Base-by-base conservation (phyloP, 2,797 vertebrate species). In the Atherinosoma microstoma region DNA sequence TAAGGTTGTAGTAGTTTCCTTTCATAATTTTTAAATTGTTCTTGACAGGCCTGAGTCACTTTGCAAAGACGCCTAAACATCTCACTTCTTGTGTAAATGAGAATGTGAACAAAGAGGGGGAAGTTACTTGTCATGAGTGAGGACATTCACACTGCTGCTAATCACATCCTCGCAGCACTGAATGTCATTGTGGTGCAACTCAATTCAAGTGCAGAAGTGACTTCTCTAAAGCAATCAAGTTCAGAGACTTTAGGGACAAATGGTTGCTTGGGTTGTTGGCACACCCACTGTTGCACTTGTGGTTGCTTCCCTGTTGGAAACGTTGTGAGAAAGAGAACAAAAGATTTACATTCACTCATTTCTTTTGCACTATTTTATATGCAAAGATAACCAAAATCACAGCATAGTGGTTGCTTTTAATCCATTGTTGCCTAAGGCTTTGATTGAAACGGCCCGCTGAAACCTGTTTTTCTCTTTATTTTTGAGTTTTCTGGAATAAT, bases 101-200 rank as follows among this genome's bases (percentile, higher is more conserved):
- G 29, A 40, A 57, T 20, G 9, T 64, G 58, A 57, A 32, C 18
- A 57, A 57, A 12, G 57, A 61, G 36, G 16, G 29, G 57, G 79
- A 73, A 51, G 24, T 68, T 79, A 29, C 65, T 29, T 57, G 57
- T 59, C 42, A 58, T 54, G 64, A 56, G 22, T 32, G 53, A 71
- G 58, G 22, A 12, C 45, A 7, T 32, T 63, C 38, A 63, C 24
- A 30, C 47, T 64, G 49, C 42, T 58, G 49, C 57, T 72, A 57
- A 61, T 81, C 22, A 78, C 11, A 30, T 72, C 70, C 65, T 73
- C 47, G 24, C 67, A 67, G 57, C 56, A 30, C 38, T 61, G 57
- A 74, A 34, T 64, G 58, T 69, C 58, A 63, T 27, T 38, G 58
- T 16, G 15, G 53, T 32, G 29, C 53, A 56, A 27, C 53, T 68